Percentiles rank a stretch among this genome's conserved stretches.
Evolutionary conservation across 2,113 vertebrate species (phyloP).

Genomic region (Lethenteron camtschaticum): DNA sequence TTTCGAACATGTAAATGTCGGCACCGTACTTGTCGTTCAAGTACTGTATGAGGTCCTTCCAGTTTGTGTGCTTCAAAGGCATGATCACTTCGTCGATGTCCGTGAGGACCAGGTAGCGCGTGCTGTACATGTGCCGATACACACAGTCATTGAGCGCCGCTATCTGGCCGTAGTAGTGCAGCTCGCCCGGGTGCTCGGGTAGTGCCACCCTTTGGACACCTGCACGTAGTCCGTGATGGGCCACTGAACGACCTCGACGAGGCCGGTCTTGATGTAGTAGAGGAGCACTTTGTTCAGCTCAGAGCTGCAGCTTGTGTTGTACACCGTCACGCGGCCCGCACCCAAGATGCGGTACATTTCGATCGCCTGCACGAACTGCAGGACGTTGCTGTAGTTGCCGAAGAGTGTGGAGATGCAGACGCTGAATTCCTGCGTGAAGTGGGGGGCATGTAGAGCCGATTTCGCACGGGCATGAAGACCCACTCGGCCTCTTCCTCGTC

Average conservation of each 20-base stretch:
- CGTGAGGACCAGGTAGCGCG: background rate
- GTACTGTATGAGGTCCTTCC: conserved; percentile 7
- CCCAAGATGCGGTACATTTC: conserved; percentile 8
- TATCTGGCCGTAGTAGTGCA: background rate
- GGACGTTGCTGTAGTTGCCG: conserved; percentile 12
- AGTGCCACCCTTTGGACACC: background rate
- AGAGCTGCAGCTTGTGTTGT: conserved; percentile 10
- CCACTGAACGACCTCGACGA: conserved; percentile 12
- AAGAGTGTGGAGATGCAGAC: conserved; percentile 12
- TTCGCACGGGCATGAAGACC: background rate
- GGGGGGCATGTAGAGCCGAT: background rate
- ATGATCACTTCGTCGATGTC: conserved; percentile 11
- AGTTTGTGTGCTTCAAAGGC: conserved; percentile 7
- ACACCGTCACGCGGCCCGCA: conserved; percentile 10
- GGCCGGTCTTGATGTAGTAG: conserved; percentile 9
- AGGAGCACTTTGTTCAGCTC: conserved; percentile 9
- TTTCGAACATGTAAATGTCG: conserved; percentile 10
- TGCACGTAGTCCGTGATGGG: background rate
- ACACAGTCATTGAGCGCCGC: background rate
- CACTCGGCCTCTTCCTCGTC: too few species aligned
- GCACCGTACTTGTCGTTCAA: conserved; percentile 5
- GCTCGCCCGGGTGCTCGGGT: background rate
- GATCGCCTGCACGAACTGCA: conserved; percentile 12
- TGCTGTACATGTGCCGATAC: conserved; percentile 7
- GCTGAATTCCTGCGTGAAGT: conserved; percentile 8